Evolutionary conservation across 1,140 invertebrate genomes (phyloP), one percentile per base, ranked within the genome.

Genomic region (Drosophila serrata): DNA sequence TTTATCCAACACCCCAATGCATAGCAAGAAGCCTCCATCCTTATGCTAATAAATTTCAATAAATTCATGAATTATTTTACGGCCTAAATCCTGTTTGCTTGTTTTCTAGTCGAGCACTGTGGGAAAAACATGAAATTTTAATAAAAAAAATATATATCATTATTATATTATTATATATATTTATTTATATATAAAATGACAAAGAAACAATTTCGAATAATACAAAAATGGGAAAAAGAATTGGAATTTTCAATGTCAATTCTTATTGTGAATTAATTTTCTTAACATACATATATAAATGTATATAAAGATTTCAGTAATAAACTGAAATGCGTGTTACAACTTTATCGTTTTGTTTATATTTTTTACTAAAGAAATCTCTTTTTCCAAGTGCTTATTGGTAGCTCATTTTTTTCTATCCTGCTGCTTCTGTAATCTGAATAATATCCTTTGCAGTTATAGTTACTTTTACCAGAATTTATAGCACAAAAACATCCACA

Each of bases 61-160:
- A 90, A 90, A 88, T 81, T 85, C 85, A 79, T 90, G 82, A 82
- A 76, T 86, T 86, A 86, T 87, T 87, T 78, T 63, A 46, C 49
- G 64, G 81, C 70, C 81, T 65, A 49, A 75, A 76, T 57, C 42
- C 58, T 3, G 35, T 11, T 57, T 9, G 35, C 43, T 76, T 45
- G 45, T 72, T 42, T 49, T 57, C 22, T 35, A 55, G 29, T 3
- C 24, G 29, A 13, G 31, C 33, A 37, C 33, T 37, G 51, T 8
- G 19, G 4, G 13, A 22, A 53, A 9, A 35, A 22, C 4, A 15
- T 8, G 1, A 33, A 19, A 15, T 6, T 24, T 24, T 3, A 4
- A 24, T 24, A 24, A 4, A 24, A 24, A 24, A 24, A 24, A 24
- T 24, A 24, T 24, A n/a, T n/a, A n/a, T n/a, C n/a, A n/a, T n/a